Evolutionary conservation across 2,888 invertebrate genomes (phyloP), one percentile per base, ranked within the genome.

Genomic region (Pyrrhia umbra): DNA sequence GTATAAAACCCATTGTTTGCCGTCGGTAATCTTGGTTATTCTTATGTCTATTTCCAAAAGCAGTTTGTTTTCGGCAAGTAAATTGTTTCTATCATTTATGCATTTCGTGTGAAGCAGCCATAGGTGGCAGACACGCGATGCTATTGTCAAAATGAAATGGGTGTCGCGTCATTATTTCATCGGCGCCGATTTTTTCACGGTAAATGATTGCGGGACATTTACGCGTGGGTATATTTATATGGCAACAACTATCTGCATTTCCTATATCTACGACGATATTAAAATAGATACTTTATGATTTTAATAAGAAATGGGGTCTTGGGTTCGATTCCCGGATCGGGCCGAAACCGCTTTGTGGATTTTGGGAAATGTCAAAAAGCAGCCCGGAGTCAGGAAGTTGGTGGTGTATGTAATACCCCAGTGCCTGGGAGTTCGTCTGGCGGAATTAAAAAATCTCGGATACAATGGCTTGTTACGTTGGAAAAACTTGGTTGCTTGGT

Each of bases 101-200:
- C 88, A 88, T 88, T 85, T 75, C 87, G 88, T 87, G 89, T 87
- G 86, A 85, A 87, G 85, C 70, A 84, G 82, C 85, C 76, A 88
- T 90, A 85, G 81, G 70, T 79, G 79, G 67, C 20, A 46, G 54
- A 75, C 92, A 91, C 92, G 92, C 92, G 88, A 91, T 83, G 67
- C 74, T 76, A 78, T 82, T 83, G 79, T 71, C 77, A 74, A 80
- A 86, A 86, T 83, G 69, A 80, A 85, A 85, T 82, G 77, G 81
- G 75, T 84, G 80, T 80, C 75, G 75, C 76, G 64, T 73, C 68
- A 74, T 77, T 68, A 77, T 65, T 76, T 64, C 52, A 58, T 50
- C 49, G 66, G 23, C 50, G 52, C 45, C 54, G 34, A 77, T 61
- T 75, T 64, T 68, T 68, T 52, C 50, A 46, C 39, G 30, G 30